phyloP scores from a whole-genome alignment of 2,888 invertebrate genomes.

The Spisula solida region DNA sequence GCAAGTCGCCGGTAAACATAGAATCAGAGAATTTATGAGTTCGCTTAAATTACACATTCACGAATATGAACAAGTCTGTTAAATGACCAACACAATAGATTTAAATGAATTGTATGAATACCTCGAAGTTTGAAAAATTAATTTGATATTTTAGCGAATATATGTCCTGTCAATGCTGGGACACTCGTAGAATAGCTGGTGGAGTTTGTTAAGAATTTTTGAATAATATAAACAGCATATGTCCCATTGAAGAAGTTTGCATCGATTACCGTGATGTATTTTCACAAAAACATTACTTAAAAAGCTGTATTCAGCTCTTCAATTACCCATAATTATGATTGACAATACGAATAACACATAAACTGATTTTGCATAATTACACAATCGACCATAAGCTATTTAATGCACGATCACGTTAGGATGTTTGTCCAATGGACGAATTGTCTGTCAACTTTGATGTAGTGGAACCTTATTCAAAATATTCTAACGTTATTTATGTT shows the following conservation, averaged over 20 bases:
- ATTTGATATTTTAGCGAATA: background rate
- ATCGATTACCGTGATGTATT: background rate
- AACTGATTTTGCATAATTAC: background rate
- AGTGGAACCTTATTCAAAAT: background rate
- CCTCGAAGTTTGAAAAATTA: background rate
- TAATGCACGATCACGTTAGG: background rate
- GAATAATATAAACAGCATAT: background rate
- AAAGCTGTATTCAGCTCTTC: background rate
- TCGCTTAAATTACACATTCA: background rate
- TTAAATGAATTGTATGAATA: background rate
- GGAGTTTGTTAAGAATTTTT: background rate
- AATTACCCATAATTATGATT: slow-evolving; percentile 9
- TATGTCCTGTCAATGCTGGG: background rate
- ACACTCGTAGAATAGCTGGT: background rate
- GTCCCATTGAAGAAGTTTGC: background rate
- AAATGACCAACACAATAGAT: slow-evolving; percentile 8
- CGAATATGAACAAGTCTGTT: background rate
- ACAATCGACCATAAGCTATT: background rate
- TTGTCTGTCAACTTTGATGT: background rate
- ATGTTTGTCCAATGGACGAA: background rate
- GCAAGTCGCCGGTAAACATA: background rate
- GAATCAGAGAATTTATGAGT: background rate
- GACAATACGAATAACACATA: background rate
- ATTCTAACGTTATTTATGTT: background rate
- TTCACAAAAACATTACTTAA: background rate